phyloP scores from a whole-genome alignment of 2,888 invertebrate genomes.

The Erebia aethiops region DNA sequence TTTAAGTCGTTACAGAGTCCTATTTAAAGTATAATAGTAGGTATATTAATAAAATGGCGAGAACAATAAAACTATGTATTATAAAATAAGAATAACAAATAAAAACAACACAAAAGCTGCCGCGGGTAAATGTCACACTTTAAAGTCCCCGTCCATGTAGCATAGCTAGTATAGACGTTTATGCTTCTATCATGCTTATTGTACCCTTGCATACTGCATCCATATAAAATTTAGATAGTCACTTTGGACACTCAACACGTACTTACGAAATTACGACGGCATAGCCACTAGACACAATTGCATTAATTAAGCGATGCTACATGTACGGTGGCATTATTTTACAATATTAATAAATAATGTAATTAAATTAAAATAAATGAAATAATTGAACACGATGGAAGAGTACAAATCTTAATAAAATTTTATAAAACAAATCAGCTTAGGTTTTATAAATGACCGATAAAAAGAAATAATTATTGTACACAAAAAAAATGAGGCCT shows the following conservation, averaged over 20 bases:
- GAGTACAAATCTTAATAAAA: neutral
- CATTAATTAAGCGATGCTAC: neutral
- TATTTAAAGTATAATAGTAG: neutral
- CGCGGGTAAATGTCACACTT: slow-evolving; percentile 9
- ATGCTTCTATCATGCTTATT: neutral
- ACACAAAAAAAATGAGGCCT: too few species aligned
- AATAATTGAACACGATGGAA: slow-evolving; percentile 6
- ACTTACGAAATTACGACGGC: too few species aligned
- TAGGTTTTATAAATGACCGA: too few species aligned
- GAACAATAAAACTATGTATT: neutral
- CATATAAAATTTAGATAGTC: neutral
- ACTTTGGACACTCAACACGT: neutral
- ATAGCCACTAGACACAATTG: neutral
- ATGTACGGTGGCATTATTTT: neutral
- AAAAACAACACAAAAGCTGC: slow-evolving; percentile 30
- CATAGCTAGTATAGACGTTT: neutral
- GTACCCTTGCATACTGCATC: neutral
- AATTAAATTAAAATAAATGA: neutral
- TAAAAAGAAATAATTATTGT: too few species aligned
- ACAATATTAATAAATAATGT: slow-evolving; percentile 8
- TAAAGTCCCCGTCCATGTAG: neutral
- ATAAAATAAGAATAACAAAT: slow-evolving; percentile 12
- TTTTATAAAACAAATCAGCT: too few species aligned
- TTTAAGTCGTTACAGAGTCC: neutral
- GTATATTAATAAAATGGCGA: neutral